Percentiles rank a stretch among this genome's conserved stretches.
Conservation (phyloP, 1,140 invertebrate species). For the Nymphalis io region DNA sequence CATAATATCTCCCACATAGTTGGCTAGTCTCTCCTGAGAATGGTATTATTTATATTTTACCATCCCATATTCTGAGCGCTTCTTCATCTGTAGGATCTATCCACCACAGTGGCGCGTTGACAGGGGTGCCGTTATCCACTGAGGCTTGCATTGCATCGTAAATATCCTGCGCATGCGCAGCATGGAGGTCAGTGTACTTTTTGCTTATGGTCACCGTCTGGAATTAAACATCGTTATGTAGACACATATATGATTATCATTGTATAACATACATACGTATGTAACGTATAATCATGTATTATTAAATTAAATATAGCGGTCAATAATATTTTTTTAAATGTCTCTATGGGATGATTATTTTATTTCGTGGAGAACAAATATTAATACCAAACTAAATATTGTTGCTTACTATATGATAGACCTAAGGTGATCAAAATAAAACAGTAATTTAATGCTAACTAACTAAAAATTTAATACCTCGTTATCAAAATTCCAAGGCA, state of each 20-base stretch:
- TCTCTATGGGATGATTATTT: too few relatives aligned
- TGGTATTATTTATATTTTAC: conserved; percentile 65
- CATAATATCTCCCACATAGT: too few relatives aligned
- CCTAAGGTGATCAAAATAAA: too few relatives aligned
- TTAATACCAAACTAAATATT: too few relatives aligned
- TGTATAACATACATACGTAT: too few relatives aligned
- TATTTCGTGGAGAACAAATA: too few relatives aligned
- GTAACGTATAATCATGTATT: too few relatives aligned
- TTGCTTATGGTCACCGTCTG: conserved; percentile 85
- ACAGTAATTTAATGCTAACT: too few relatives aligned
- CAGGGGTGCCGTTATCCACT: conserved; percentile 84
- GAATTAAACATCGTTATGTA: background rate
- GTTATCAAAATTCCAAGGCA: conserved; percentile 92
- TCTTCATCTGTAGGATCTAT: conserved; percentile 85
- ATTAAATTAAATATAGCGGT: background rate
- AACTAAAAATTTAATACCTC: conserved; percentile 76
- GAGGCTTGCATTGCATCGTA: conserved; percentile 83
- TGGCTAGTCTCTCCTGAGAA: too few relatives aligned
- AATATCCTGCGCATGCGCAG: conserved; percentile 84
- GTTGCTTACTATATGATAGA: too few relatives aligned
- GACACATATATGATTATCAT: too few relatives aligned
- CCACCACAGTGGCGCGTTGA: conserved; percentile 95
- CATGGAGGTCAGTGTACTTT: conserved; percentile 86
- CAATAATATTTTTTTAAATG: background rate
- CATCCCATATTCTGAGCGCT: conserved; percentile 85